These are phyloP conservation scores for Halcyon badia DNA, from an alignment of 2,797 vertebrate species.

Conservation along the genomic window DNA sequence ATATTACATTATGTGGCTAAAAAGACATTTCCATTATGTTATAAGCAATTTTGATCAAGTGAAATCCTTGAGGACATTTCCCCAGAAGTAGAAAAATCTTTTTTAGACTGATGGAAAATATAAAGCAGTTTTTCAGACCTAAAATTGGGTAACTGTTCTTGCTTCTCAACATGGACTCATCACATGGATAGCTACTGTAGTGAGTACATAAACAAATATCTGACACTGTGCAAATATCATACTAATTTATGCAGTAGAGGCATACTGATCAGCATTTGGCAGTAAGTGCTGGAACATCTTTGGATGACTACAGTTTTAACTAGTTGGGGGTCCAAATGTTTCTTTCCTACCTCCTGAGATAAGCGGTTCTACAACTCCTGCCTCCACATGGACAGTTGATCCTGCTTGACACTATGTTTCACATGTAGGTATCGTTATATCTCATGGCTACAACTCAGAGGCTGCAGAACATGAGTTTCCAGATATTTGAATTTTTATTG, in stretches of 20 bases:
- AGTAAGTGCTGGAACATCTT: background rate
- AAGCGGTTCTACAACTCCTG: background rate
- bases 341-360: background rate
- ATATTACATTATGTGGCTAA: background rate
- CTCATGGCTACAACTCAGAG: background rate
- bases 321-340: background rate
- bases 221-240: background rate
- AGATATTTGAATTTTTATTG: background rate
- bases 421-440: background rate
- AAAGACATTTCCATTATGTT: background rate
- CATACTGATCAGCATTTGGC: background rate
- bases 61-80: background rate
- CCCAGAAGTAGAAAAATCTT: background rate
- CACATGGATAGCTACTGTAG: background rate
- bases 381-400: background rate
- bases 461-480: background rate
- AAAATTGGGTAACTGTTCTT: background rate
- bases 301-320: background rate
- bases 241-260: background rate
- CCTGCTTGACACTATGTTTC: background rate
- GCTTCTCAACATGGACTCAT: background rate
- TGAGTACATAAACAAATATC: background rate
- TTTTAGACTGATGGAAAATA: background rate
- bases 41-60: background rate
- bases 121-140: background rate